A percentile compares a stretch with the other conserved stretches of the same genome.
Conservation (phyloP, 2,888 invertebrate genomes). For the Drosophila niveifrons region DNA sequence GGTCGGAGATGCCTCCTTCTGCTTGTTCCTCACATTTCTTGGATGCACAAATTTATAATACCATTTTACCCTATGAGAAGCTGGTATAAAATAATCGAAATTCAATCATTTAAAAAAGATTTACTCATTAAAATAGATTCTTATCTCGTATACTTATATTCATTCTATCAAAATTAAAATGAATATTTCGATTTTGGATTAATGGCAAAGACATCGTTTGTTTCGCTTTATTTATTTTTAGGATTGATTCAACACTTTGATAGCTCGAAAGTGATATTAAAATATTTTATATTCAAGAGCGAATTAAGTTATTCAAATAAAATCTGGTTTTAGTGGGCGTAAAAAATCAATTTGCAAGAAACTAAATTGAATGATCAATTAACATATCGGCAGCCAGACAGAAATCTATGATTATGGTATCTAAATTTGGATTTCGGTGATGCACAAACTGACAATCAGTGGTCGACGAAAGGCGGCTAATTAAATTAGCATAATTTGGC, state of each 20-base stretch:
- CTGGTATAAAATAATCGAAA: too few species aligned
- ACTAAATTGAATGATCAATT: slow-evolving; percentile 51
- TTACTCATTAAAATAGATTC: too few species aligned
- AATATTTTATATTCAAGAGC: neutral
- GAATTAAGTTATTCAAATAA: neutral
- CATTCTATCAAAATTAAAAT: too few species aligned
- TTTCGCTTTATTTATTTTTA: neutral
- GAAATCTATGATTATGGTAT: slow-evolving; percentile 39
- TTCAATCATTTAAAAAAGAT: too few species aligned
- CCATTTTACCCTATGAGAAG: too few species aligned
- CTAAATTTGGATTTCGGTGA: slow-evolving; percentile 40
- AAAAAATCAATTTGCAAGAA: slow-evolving; percentile 66
- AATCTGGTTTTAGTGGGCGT: slow-evolving; percentile 57
- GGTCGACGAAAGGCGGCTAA: slow-evolving; percentile 42
- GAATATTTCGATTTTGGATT: too few species aligned
- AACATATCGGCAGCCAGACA: slow-evolving; percentile 47
- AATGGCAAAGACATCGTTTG: neutral
- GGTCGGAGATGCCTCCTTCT: too few species aligned
- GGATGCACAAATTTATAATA: too few species aligned
- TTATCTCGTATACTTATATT: too few species aligned
- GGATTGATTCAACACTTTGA: neutral
- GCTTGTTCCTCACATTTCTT: too few species aligned
- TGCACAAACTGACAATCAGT: slow-evolving; percentile 9
- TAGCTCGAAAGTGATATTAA: neutral
- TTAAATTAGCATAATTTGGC: slow-evolving; percentile 81